Conservation (phyloP, 2,888 invertebrate genomes). For the Oeneis ivallda region DNA sequence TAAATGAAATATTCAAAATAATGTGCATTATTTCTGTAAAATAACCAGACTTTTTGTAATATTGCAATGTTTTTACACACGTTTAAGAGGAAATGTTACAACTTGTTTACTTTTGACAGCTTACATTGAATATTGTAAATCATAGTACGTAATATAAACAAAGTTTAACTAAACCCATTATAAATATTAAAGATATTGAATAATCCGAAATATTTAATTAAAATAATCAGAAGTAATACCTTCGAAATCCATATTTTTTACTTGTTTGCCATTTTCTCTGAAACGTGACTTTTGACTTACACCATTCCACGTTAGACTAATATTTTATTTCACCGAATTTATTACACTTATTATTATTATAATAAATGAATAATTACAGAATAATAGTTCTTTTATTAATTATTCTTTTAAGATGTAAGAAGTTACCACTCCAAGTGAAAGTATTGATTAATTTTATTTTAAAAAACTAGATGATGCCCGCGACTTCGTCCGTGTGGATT, state of each 20-base stretch:
- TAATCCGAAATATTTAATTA: background rate
- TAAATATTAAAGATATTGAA: background rate
- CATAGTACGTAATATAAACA: background rate
- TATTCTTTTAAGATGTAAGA: background rate
- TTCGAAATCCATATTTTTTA: background rate
- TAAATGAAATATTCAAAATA: background rate
- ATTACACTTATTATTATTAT: slow-evolving; percentile 59
- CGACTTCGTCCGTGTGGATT: too few relatives aligned
- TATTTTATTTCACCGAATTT: slow-evolving; percentile 70
- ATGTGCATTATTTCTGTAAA: slow-evolving; percentile 4
- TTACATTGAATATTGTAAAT: background rate
- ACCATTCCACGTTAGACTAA: slow-evolving; percentile 60
- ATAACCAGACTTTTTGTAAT: slow-evolving; percentile 3
- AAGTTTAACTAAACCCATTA: background rate
- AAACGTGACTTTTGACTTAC: slow-evolving; percentile 45
- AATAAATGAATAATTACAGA: slow-evolving; percentile 48
- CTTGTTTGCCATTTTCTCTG: slow-evolving; percentile 45
- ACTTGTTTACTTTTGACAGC: background rate
- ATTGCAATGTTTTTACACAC: slow-evolving; percentile 14
- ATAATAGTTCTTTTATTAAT: slow-evolving; percentile 29
- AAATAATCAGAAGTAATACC: background rate
- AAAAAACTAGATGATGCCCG: too few relatives aligned
- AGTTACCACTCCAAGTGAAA: background rate
- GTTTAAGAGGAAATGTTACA: slow-evolving; percentile 23
- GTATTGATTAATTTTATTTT: too few relatives aligned